Base-by-base conservation (phyloP, 1,140 invertebrate genomes). In the Acyrthosiphon pisum region DNA sequence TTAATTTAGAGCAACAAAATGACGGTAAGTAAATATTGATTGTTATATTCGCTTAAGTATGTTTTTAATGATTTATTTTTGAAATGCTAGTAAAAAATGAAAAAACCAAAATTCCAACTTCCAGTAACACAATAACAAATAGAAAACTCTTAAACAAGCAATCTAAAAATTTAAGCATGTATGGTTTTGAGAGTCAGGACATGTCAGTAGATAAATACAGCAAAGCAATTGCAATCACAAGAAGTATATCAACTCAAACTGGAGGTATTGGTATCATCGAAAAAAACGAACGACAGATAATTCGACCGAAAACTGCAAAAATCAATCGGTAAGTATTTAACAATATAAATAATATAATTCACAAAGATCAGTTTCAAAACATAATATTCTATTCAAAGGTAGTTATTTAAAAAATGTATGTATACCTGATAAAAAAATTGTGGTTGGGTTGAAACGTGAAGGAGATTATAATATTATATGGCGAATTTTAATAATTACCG, bases 281-380 rank as follows among this genome's bases (percentile, higher is more conserved):
- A 23, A 93, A 94, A 81, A 93, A 94, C 76, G 87, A 60, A 68
- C n/a, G 93, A 56, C 93, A 93, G 86, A 94, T 94, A 86, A 95
- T 94, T 94, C 89, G 95, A 90, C 94, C 95, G 14, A 95, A 95
- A 94, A 95, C 95, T 68, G 95, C 95, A 3, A 95, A 95, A 94
- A 94, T 94, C 35, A 96, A 95, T 94, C 94, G 95, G 95, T 95
- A 94, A 93, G 35, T 41, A 30, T 46, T 83, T 23, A 76, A 41
- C 41, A 41, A 41, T 41, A 41, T 2, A 41, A 41, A 76, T 37
- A 81, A 83, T 83, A 37, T 83, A 23, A 83, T 37, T 9, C 22
- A n/a, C 0, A 76, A 76, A 76, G 14, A 68, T n/a, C 14, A 68
- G 20, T 76, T 76, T 76, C 14, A 6, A 76, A 76, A 18, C n/a